Conservation (phyloP, 1,140 invertebrate species). For the Mya arenaria region DNA sequence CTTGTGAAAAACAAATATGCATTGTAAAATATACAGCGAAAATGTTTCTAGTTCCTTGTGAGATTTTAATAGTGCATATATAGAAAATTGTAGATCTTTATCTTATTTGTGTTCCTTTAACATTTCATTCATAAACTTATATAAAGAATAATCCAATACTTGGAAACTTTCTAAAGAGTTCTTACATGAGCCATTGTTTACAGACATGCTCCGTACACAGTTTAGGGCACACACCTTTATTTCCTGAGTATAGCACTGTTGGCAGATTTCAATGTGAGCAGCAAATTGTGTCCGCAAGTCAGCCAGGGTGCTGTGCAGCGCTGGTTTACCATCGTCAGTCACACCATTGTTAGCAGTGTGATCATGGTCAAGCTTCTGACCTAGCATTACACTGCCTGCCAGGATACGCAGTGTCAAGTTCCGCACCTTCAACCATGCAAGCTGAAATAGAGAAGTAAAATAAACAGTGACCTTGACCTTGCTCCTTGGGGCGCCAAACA, state of each 20-base stretch:
- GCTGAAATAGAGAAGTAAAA: background rate
- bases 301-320: conserved; percentile 3
- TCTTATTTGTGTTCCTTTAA: too few species aligned
- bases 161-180: background rate
- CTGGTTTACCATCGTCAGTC: conserved; percentile 14
- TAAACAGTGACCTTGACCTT: background rate
- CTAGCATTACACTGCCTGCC: conserved; percentile 48
- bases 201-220: background rate
- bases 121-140: background rate
- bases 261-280: conserved; percentile 17
- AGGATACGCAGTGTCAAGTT: conserved; percentile 41
- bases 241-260: conserved; percentile 43
- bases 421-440: conserved; percentile 50
- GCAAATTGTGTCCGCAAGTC: conserved; percentile 18
- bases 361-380: conserved; percentile 46
- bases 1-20: too few species aligned
- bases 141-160: background rate
- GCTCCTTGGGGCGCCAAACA: too few species aligned
- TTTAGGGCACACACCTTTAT: conserved; percentile 12
- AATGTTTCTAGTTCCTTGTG: too few species aligned
- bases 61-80: too few species aligned
- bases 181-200: background rate
- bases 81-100: too few species aligned
- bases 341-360: conserved; percentile 38
- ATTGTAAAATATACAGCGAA: too few species aligned